Conservation (phyloP, 2,797 vertebrate genomes). For the Neosilurus mollespiculum region DNA sequence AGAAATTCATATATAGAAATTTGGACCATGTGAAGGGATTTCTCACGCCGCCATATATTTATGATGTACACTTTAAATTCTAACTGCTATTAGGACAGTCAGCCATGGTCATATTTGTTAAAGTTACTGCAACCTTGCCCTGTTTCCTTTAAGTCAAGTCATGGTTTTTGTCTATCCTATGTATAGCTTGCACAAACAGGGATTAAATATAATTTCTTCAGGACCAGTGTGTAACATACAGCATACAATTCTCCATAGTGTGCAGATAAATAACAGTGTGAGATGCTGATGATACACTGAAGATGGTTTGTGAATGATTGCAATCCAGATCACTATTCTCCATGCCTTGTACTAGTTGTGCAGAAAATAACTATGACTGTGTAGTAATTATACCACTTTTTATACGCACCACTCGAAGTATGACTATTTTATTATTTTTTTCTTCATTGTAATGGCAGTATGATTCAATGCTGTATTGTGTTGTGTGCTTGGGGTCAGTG, state of each 20-base stretch:
- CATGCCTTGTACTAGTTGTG: not conserved
- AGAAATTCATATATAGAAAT: no score
- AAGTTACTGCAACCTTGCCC: not conserved
- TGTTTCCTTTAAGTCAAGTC: not conserved
- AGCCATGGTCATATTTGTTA: not conserved
- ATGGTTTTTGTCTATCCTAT: not conserved
- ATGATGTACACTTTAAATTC: not conserved
- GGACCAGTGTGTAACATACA: not conserved
- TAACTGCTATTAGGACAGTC: conserved; percentile 8
- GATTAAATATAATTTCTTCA: not conserved
- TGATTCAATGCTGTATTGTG: conserved; percentile 25
- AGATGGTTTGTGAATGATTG: not conserved
- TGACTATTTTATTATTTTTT: not conserved
- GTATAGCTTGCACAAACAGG: not conserved
- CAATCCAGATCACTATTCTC: not conserved
- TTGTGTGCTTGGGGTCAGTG: conserved; percentile 12
- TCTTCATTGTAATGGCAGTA: not conserved
- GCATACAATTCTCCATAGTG: no score
- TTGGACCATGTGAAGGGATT: not conserved
- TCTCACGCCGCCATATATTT: not conserved
- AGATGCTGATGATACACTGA: not conserved
- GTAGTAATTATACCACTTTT: conserved; percentile 19
- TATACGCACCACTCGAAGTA: conserved; percentile 3
- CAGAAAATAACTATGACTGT: not conserved
- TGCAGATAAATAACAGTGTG: not conserved